These are phyloP conservation scores for Coregonus ussuriensis DNA, from an alignment of 2,797 vertebrate species.

Conservation along the genomic window DNA sequence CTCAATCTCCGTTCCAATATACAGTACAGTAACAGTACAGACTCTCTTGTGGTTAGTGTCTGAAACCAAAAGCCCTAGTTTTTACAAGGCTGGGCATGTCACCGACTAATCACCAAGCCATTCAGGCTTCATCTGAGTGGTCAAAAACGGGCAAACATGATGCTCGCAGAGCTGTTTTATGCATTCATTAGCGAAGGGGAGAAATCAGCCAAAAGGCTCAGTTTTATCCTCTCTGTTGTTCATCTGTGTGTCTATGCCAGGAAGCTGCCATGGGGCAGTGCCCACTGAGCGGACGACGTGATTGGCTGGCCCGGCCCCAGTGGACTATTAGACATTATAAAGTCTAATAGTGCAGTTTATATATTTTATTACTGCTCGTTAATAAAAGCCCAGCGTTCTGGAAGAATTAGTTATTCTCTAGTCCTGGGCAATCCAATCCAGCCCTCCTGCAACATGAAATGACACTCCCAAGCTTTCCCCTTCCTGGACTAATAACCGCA, in stretches of 20 bases:
- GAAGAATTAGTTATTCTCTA: slow-evolving; percentile 70
- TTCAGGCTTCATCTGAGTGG: slow-evolving; percentile 66
- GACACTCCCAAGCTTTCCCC: slow-evolving; percentile 43
- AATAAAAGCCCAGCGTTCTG: slow-evolving; percentile 71
- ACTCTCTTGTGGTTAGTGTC: slow-evolving; percentile 30
- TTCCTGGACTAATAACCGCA: slow-evolving; percentile 61
- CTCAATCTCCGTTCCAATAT: not conserved
- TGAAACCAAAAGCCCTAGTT: slow-evolving; percentile 29
- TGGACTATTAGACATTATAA: slow-evolving; percentile 78
- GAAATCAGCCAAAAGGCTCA: slow-evolving; percentile 65
- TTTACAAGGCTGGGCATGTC: slow-evolving; percentile 59
- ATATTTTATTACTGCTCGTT: slow-evolving; percentile 78
- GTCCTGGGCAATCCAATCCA: slow-evolving; percentile 62
- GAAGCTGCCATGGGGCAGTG: slow-evolving; percentile 77
- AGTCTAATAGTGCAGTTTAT: slow-evolving; percentile 81
- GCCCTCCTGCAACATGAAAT: slow-evolving; percentile 58
- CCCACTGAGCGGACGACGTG: slow-evolving; percentile 63
- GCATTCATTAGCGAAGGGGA: slow-evolving; percentile 73
- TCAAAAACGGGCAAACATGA: slow-evolving; percentile 69
- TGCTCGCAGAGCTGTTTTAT: slow-evolving; percentile 66
- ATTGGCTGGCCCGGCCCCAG: slow-evolving; percentile 76
- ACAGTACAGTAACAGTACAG: slow-evolving; percentile 4
- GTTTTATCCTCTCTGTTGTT: slow-evolving; percentile 72
- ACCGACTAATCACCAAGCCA: slow-evolving; percentile 60
- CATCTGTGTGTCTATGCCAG: slow-evolving; percentile 65